A percentile compares a stretch with the other conserved stretches of the same genome.
Evolutionary conservation across 2,797 vertebrate genomes (phyloP).

Genomic region (Glossophaga mutica): DNA sequence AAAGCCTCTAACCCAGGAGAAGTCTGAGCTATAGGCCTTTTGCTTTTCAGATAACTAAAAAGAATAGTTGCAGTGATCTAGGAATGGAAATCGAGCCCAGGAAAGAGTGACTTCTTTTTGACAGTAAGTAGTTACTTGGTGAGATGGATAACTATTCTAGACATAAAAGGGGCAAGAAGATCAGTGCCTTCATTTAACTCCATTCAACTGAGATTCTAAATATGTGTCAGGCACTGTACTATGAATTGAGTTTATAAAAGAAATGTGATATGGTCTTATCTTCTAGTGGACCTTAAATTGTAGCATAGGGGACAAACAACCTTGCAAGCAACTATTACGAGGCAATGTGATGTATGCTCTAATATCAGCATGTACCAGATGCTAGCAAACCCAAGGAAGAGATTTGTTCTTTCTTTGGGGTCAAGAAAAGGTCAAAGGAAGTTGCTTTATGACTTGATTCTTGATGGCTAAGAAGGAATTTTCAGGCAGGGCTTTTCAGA

Average conservation of each 20-base stretch:
- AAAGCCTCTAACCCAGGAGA: not conserved
- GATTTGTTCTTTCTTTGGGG: not conserved
- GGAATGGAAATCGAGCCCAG: conserved; percentile 4
- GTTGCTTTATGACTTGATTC: conserved; percentile 19
- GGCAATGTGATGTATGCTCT: not conserved
- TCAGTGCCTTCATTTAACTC: conserved; percentile 15
- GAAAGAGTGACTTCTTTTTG: conserved; percentile 15
- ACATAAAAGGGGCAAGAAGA: not conserved
- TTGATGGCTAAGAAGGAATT: not conserved
- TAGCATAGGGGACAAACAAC: not conserved
- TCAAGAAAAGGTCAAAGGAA: conserved; percentile 22
- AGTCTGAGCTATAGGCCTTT: not conserved
- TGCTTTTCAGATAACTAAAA: not conserved
- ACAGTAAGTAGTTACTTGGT: conserved; percentile 5
- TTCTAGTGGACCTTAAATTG: not conserved
- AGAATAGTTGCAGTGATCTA: not conserved
- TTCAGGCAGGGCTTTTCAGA: not conserved
- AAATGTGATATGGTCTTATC: not conserved
- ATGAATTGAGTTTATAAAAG: not conserved
- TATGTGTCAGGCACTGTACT: not conserved
- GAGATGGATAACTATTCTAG: not conserved
- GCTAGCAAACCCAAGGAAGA: not conserved
- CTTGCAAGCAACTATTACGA: not conserved
- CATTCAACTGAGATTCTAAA: not conserved
- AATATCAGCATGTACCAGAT: not conserved